Conservation (phyloP, 92 coral and sea anemone species). For the Blastomussa wellsi region DNA sequence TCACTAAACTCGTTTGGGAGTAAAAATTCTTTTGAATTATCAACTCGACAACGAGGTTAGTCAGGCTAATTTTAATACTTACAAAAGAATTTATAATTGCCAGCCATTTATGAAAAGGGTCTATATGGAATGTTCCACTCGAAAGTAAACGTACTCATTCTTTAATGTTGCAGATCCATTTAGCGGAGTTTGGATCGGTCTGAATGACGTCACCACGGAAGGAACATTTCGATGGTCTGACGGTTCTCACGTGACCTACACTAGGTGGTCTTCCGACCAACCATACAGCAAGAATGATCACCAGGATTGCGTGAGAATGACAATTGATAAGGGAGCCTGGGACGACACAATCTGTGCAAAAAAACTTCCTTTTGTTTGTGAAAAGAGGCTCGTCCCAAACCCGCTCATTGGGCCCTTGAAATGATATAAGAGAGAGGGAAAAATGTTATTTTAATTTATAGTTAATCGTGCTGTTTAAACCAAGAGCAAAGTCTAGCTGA, state of each 20-base stretch:
- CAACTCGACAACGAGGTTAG: too few species aligned
- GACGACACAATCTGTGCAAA: constrained; percentile 11
- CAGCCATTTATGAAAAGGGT: too few species aligned
- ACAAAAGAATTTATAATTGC: too few species aligned
- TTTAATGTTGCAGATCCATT: background rate
- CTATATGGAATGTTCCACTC: too few species aligned
- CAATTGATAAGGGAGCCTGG: constrained; percentile 1
- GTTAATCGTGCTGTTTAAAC: too few species aligned
- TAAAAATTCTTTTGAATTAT: too few species aligned
- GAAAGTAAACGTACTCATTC: too few species aligned
- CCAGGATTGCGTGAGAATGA: constrained; percentile 19
- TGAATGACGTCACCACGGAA: constrained; percentile 49
- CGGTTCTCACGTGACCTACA: constrained; percentile 35
- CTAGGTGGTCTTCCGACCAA: background rate
- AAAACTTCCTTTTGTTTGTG: constrained; percentile 13
- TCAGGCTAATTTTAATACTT: too few species aligned
- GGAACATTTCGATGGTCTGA: constrained; percentile 47
- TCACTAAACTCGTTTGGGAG: too few species aligned
- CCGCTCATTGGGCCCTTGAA: too few species aligned
- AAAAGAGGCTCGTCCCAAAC: too few species aligned
- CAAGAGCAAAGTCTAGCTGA: too few species aligned
- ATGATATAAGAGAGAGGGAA: background rate
- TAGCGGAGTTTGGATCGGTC: constrained; percentile 50
- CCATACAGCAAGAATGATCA: background rate
- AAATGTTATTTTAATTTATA: background rate